Conservation (phyloP, 1,140 invertebrate species). For the Dreissena polymorpha region DNA sequence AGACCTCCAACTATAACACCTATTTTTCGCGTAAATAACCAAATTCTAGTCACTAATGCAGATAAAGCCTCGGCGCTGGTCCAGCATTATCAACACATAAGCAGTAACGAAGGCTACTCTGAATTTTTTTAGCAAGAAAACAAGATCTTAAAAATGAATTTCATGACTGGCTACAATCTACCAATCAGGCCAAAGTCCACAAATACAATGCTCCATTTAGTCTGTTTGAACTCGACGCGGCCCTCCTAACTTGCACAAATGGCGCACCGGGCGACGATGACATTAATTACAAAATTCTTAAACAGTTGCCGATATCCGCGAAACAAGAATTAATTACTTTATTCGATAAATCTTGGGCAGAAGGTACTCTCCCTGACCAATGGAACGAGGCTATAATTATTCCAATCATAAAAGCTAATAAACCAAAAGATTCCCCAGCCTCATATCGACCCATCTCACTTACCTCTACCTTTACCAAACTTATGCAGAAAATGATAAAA, state of each 20-base stretch:
- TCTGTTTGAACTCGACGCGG: not conserved
- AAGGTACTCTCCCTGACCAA: not conserved
- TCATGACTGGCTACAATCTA: not conserved
- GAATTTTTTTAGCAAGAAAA: not conserved
- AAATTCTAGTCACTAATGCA: not conserved
- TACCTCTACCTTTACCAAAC: slow-evolving; percentile 28
- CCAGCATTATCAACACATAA: not conserved
- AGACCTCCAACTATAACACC: not conserved
- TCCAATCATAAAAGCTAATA: slow-evolving; percentile 16
- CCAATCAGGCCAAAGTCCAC: not conserved
- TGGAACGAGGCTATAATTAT: slow-evolving; percentile 12
- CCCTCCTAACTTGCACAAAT: not conserved
- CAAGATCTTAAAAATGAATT: not conserved
- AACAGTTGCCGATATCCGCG: not conserved
- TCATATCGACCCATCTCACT: slow-evolving; percentile 21
- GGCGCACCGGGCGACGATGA: not conserved
- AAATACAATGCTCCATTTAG: not conserved
- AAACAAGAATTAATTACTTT: not conserved
- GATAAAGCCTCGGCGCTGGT: slow-evolving; percentile 12
- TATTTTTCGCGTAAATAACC: not conserved
- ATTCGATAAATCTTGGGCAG: slow-evolving; percentile 9
- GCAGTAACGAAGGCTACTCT: slow-evolving; percentile 1
- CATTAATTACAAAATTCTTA: not conserved
- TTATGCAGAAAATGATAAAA: slow-evolving; percentile 33
- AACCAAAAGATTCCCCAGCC: not conserved